Base-by-base conservation (phyloP, 2,888 invertebrate species). In the Plagodis dolabraria region DNA sequence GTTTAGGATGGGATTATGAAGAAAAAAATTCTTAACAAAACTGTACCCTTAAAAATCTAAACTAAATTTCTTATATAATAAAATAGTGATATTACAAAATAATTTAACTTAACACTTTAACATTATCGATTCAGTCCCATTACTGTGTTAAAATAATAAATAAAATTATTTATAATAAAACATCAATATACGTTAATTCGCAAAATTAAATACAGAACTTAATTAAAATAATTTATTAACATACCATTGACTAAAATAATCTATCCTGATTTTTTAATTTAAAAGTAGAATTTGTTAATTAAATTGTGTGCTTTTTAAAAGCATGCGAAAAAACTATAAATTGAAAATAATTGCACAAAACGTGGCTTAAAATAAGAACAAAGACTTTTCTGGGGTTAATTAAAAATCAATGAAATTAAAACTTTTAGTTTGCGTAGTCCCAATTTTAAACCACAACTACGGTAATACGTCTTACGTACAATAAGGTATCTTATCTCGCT, bases 51-150 rank as follows among this genome's bases (percentile, higher is more conserved):
- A 22, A 22, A 22, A 22, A 22, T 22, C 22, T 22, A 22, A 22
- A 22, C 22, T 22, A 22, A n/a, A 22, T 22, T 22, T 4, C 22
- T 22, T 22, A 22, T 22, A 22, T 4, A 22, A 22, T 22, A 22
- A 22, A 6, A 35, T 42, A 50, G 47, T 38, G 42, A 52, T 44
- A 38, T n/a, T 51, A 46, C 10, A 33, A 8, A 33, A 33, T 36
- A 44, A 78, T 76, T 63, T 61, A 67, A 44, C 65, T 77, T 76
- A 80, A 79, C 69, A 74, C 70, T 74, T 65, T 67, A 74, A 77
- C 79, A 79, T 74, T 70, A 80, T 68, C 71, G 73, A 80, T 82
- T 85, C 82, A 85, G 81, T 84, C 79, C 79, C 77, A 73, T 81
- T 73, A 73, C 72, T 77, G 72, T 70, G 68, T 69, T 71, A 74